phyloP scores from a whole-genome alignment of 2,888 invertebrate species.

The Drosophila meridiana region DNA sequence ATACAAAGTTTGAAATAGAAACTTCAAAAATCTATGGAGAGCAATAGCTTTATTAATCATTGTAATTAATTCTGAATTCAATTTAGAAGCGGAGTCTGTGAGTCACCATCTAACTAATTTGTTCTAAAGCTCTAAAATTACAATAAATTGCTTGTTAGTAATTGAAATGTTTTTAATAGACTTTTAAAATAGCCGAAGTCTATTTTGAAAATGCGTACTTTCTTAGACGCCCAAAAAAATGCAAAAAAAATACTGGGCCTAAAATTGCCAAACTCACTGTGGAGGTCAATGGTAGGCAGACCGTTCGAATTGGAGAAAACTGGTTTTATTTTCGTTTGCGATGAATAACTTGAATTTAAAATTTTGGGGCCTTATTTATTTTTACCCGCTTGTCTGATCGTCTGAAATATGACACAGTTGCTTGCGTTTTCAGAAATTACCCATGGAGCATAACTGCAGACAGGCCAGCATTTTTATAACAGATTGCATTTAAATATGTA shows the following conservation, averaged over 20 bases:
- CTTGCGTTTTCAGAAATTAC: constrained; percentile 28
- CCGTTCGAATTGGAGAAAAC: constrained; percentile 45
- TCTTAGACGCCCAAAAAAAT: constrained; percentile 13
- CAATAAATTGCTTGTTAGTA: background rate
- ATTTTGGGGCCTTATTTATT: constrained; percentile 31
- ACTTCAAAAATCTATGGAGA: background rate
- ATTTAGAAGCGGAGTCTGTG: background rate
- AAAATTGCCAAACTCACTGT: constrained; percentile 40
- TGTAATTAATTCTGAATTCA: background rate
- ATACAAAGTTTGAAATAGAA: constrained; percentile 21
- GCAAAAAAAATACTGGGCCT: constrained; percentile 30
- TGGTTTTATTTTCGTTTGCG: constrained; percentile 62
- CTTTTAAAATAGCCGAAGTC: background rate
- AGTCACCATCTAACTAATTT: background rate
- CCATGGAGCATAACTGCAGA: background rate
- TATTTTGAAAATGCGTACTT: background rate
- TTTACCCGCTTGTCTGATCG: constrained; percentile 10
- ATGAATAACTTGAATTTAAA: constrained; percentile 56
- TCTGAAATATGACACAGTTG: constrained; percentile 43
- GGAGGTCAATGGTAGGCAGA: constrained; percentile 70
- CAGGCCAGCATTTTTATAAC: constrained; percentile 17
- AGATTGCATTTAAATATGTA: constrained; percentile 3
- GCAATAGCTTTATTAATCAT: background rate
- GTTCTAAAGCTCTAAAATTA: background rate
- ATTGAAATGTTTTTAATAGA: background rate